A percentile compares a stretch with the other conserved stretches of the same genome.
Evolutionary conservation across 2,113 vertebrate genomes (phyloP).

Genomic region (Phalacrocorax brasilianus): DNA sequence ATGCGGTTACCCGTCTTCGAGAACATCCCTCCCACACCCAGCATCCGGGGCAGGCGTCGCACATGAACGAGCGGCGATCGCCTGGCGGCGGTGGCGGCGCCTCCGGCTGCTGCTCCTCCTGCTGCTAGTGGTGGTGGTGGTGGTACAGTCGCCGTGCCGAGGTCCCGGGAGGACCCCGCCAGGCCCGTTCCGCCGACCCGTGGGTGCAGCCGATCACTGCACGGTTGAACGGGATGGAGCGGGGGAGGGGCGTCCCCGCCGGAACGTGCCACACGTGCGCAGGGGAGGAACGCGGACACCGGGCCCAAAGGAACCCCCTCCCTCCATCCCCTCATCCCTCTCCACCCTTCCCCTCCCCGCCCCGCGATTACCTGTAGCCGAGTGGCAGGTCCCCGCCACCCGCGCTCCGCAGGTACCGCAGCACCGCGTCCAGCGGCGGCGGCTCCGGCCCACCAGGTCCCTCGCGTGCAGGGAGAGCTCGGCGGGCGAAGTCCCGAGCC

Average conservation of each 20-base stretch:
- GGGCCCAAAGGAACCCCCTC: too few species aligned
- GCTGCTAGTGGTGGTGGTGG: not conserved
- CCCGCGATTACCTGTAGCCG: constrained; percentile 21
- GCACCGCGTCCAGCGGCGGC: not conserved
- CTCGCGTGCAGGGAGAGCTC: not conserved
- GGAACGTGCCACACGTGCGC: too few species aligned
- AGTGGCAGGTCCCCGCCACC: constrained; percentile 14
- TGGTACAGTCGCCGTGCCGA: too few species aligned
- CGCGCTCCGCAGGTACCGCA: not conserved
- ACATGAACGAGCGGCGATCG: rapidly evolving
- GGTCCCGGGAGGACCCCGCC: too few species aligned
- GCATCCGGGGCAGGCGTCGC: not conserved
- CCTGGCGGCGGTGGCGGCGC: too few species aligned
- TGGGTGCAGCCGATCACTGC: not conserved
- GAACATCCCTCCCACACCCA: not conserved
- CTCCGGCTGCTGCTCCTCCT: too few species aligned
- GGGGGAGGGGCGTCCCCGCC: too few species aligned
- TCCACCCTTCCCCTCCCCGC: too few species aligned
- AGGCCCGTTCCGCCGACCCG: too few species aligned
- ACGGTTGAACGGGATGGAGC: too few species aligned
- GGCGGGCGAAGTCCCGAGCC: not conserved
- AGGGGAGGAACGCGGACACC: too few species aligned
- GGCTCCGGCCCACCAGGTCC: not conserved
- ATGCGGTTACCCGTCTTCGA: not conserved
- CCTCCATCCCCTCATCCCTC: too few species aligned